phyloP scores from a whole-genome alignment of 2,888 invertebrate species.

The Tenthredo scrophulariae region DNA sequence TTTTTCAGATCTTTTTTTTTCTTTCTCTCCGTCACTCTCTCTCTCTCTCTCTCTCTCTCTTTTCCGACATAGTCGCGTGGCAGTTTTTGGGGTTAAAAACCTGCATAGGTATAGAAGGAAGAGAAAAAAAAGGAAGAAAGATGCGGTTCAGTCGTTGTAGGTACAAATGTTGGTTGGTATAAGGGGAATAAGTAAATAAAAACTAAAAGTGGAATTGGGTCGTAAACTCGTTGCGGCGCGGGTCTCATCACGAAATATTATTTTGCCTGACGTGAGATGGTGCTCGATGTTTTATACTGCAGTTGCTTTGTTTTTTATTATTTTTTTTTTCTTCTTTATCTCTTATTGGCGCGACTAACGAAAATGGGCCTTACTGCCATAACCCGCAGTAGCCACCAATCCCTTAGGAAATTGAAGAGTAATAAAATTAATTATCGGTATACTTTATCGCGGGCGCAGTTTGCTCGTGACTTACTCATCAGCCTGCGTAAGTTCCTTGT shows the following conservation, averaged over 20 bases:
- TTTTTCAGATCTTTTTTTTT: not conserved
- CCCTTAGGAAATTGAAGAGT: slow-evolving; percentile 77
- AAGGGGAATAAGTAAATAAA: slow-evolving; percentile 23
- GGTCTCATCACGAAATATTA: slow-evolving; percentile 37
- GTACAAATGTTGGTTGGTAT: slow-evolving; percentile 17
- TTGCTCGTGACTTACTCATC: not conserved
- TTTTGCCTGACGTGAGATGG: slow-evolving; percentile 10
- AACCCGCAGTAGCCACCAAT: slow-evolving; percentile 74
- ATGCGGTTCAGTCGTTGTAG: not conserved
- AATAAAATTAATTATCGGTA: slow-evolving; percentile 78
- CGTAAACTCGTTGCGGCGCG: slow-evolving; percentile 54
- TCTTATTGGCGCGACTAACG: slow-evolving; percentile 70
- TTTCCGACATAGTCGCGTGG: slow-evolving; percentile 49
- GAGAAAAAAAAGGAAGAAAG: not conserved
- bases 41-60: slow-evolving; percentile 54
- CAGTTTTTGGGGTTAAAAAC: slow-evolving; percentile 47
- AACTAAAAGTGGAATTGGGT: slow-evolving; percentile 49
- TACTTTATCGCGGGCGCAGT: slow-evolving; percentile 73
- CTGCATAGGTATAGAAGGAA: slow-evolving; percentile 24
- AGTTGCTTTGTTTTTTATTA: not conserved
- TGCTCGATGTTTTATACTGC: not conserved
- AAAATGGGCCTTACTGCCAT: slow-evolving; percentile 64
- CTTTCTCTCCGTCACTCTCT: slow-evolving; percentile 26
- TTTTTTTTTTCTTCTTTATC: slow-evolving; percentile 53
- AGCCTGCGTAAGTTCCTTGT: not conserved